Evolutionary conservation across 2,113 vertebrate genomes (phyloP).

Genomic region (Empidonax traillii): DNA sequence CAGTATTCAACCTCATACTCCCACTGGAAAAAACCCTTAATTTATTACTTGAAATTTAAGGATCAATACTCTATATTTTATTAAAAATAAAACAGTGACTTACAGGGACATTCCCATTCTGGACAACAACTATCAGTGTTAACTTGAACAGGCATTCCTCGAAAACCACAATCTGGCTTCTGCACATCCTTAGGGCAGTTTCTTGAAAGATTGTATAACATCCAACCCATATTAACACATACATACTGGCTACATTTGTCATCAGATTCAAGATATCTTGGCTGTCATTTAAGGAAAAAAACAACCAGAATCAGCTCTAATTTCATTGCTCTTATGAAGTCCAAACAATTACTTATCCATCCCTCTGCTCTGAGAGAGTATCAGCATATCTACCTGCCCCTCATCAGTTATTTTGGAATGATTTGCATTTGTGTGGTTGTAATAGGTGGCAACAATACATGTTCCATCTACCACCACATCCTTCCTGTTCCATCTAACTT

Average conservation of each 20-base stretch:
- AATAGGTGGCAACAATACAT: neutral
- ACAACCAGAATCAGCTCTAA: neutral
- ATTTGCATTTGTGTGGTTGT: neutral
- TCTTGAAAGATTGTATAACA: constrained; percentile 89
- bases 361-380: neutral
- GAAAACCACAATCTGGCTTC: constrained; percentile 89
- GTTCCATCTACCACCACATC: neutral
- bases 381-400: rapidly evolving
- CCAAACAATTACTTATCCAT: rapidly evolving
- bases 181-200: constrained; percentile 87
- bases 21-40: neutral
- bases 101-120: constrained; percentile 96
- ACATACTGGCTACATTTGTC: constrained; percentile 93
- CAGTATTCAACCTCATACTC: neutral
- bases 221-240: constrained; percentile 88
- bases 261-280: constrained; percentile 84
- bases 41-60: neutral
- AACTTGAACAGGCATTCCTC: constrained; percentile 90
- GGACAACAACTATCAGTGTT: constrained; percentile 93
- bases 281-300: constrained; percentile 57
- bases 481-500: neutral
- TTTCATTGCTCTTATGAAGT: neutral
- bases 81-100: constrained; percentile 45
- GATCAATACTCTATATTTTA: neutral
- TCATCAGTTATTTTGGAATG: neutral